These are phyloP conservation scores for Lasioglossum calceatum DNA, from an alignment of 2,888 invertebrate genomes.

Conservation along the genomic window DNA sequence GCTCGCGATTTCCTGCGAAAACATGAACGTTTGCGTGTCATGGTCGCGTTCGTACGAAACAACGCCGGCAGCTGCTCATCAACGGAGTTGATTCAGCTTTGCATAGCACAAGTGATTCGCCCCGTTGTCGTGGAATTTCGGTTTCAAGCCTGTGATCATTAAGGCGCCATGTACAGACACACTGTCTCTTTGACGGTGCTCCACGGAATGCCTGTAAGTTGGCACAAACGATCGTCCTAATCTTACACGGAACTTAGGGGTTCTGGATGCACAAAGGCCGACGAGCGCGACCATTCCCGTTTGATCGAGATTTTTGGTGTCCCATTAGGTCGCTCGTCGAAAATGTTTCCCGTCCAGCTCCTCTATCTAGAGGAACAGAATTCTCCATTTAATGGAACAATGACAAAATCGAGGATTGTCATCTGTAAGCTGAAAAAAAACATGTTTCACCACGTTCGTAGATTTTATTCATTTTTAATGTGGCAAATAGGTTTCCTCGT, in stretches of 20 bases:
- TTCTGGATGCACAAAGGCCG: constrained; percentile 49
- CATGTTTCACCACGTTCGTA: not conserved
- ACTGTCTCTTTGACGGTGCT: constrained; percentile 48
- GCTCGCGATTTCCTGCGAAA: constrained; percentile 44
- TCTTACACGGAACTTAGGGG: constrained; percentile 49
- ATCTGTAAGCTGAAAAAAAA: not conserved
- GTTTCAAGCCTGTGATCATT: constrained; percentile 60
- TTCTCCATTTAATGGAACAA: not conserved
- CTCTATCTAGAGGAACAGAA: no score
- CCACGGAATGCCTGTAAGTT: constrained; percentile 44
- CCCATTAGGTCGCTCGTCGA: not conserved
- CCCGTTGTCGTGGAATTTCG: constrained; percentile 53
- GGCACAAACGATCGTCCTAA: constrained; percentile 60
- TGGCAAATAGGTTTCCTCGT: not conserved
- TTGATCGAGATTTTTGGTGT: constrained; percentile 27
- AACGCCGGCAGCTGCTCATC: constrained; percentile 58
- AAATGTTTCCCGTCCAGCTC: not conserved
- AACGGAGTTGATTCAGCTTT: constrained; percentile 53
- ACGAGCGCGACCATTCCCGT: constrained; percentile 35
- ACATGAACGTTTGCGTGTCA: constrained; percentile 46
- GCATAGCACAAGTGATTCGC: constrained; percentile 51
- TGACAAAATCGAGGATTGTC: not conserved
- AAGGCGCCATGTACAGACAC: constrained; percentile 21
- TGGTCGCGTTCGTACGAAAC: constrained; percentile 34
- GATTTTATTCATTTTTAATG: not conserved